Conservation (phyloP, 1,140 invertebrate species). For the Artemia franciscana region DNA sequence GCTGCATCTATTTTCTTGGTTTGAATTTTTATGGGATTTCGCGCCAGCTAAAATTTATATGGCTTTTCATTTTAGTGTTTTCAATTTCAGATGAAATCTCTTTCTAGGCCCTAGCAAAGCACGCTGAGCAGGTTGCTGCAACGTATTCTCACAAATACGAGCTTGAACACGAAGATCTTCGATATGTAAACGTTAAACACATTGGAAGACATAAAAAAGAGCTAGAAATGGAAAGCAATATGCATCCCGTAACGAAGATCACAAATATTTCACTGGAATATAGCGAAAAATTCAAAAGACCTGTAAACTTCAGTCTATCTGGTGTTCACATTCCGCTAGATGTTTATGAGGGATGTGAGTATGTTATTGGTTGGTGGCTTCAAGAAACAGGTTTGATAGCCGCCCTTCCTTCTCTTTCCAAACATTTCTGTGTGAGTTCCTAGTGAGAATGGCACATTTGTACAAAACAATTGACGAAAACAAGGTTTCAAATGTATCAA, state of each 20-base stretch:
- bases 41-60: no score
- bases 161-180: background rate
- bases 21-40: no score
- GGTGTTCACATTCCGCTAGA: constrained; percentile 9
- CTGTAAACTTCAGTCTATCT: constrained; percentile 4
- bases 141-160: background rate
- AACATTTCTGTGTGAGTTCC: no score
- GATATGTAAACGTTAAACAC: background rate
- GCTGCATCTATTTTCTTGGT: no score
- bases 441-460: no score
- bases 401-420: no score
- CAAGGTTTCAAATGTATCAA: no score
- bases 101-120: background rate
- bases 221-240: background rate
- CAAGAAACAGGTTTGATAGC: no score
- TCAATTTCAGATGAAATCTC: no score
- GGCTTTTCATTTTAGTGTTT: no score
- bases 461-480: no score
- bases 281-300: background rate
- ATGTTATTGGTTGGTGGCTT: no score
- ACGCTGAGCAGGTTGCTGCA: background rate
- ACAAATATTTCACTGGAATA: background rate
- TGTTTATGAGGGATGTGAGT: constrained; percentile 10
- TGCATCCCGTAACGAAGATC: background rate
- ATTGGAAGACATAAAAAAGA: background rate